Base-by-base conservation (phyloP, 2,888 invertebrate genomes). In the Yponomeuta sedellus region DNA sequence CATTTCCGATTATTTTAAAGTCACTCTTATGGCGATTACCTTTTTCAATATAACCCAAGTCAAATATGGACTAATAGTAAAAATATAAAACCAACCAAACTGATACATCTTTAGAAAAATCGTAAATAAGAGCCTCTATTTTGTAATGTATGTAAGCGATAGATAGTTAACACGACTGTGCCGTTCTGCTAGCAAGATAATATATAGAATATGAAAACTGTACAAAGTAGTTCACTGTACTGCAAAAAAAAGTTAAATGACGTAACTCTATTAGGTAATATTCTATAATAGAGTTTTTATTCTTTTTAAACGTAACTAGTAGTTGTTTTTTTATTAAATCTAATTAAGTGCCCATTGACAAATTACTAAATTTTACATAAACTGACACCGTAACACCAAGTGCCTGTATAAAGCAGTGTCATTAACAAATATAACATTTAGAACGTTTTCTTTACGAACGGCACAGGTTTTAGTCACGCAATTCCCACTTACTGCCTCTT, bases 401-500 rank as follows among this genome's bases (percentile, higher is more conserved):
- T 58, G 58, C 22, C 44, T 6, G 11, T 58, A 58, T 10, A 58
- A 20, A 11, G 20, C 22, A 58, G 22, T 19, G 10, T 2, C 22
- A n/a, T 5, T 2, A 59, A 20, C 1, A 22, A 12, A 11, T 20
- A 20, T 12, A 20, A 59, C 19, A 59, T 8, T 12, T 59, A 59
- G 20, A 1, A 59, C 59, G 25, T 59, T 8, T 16, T 20, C 40
- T n/a, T 59, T 65, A 65, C 64, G 68, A 70, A 69, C 69, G 70
- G 68, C 71, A 70, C 70, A 71, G 67, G 52, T 66, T 66, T 65
- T 40, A 65, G 68, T 67, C 66, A 62, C 22, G 34, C 59, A 68
- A 64, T 68, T 76, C 12, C 44, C 88, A 94, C 95, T 95, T 94
- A 95, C 95, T 86, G 93, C 92, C 88, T 92, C 90, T 78, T 93